phyloP scores from a whole-genome alignment of 1,140 invertebrate genomes.

The Calosoma granatense region DNA sequence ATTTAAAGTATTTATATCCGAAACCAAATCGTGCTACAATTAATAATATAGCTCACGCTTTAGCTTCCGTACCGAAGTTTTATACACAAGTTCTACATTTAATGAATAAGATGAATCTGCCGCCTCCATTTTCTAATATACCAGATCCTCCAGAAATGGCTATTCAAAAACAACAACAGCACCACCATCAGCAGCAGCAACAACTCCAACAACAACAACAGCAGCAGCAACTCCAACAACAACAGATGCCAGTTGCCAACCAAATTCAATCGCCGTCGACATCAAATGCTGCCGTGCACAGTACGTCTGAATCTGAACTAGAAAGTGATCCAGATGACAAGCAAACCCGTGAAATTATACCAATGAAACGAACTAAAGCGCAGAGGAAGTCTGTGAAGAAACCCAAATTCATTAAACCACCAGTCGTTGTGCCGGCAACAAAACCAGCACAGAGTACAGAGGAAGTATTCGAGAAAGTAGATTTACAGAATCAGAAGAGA shows the following conservation, averaged over 20 bases:
- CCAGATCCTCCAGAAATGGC: constrained; percentile 20
- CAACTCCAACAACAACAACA: constrained; percentile 10
- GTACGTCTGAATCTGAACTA: constrained; percentile 62
- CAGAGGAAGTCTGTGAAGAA: constrained; percentile 50
- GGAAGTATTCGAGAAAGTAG: constrained; percentile 55
- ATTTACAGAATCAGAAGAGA: constrained; percentile 44
- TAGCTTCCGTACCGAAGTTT: constrained; percentile 66
- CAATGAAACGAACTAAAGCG: constrained; percentile 45
- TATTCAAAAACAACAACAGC: not conserved
- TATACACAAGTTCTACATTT: constrained; percentile 84
- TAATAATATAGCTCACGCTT: constrained; percentile 64
- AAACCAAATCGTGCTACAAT: constrained; percentile 60
- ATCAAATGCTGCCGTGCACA: too few species aligned
- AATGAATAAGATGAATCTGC: constrained; percentile 93
- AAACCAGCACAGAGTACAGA: constrained; percentile 42
- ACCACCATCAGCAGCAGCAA: not conserved
- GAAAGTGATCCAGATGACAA: constrained; percentile 55
- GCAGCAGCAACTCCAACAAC: constrained; percentile 11
- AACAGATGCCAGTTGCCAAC: constrained; percentile 15
- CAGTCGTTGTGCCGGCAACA: constrained; percentile 23
- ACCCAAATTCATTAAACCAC: constrained; percentile 48
- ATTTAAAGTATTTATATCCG: constrained; percentile 67
- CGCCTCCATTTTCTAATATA: constrained; percentile 67
- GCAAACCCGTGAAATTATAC: constrained; percentile 34
- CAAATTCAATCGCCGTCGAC: constrained; percentile 15